Base-by-base conservation (phyloP, 2,113 vertebrate species). In the Sander lucioperca region DNA sequence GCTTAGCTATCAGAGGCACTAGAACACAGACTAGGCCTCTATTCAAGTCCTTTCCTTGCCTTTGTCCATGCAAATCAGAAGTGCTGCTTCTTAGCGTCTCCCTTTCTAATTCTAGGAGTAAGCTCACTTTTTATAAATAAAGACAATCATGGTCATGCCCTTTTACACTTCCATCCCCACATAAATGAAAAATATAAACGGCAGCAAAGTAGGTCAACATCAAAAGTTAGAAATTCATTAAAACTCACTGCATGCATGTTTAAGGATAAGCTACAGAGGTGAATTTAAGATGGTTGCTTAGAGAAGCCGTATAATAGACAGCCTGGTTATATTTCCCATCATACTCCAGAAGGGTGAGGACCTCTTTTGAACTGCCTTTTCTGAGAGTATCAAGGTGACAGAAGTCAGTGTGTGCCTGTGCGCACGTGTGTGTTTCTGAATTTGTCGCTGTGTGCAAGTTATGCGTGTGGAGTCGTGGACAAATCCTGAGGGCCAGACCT, bases 401-500 rank as follows among this genome's bases (percentile, higher is more conserved):
- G 48, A 7, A 56, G 59, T 74, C 63, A 63, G 45, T 43, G 43
- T 61, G 51, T 84, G 48, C 51, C 23, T 58, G 47, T 36, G 58
- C 1, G 30, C n/a, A 77, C 1, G 57, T 57, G 54, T 50, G 47
- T 39, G 58, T 51, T 57, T 54, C 8, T 79, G 48, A 74, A 70
- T 73, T 62, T 6, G 14, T 51, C 16, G 27, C 36, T 76, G 30
- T 53, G 65, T 74, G 15, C 27, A 27, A 33, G 36, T 45, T 13
- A 51, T 43, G 16, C 33, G 68, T 45, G 33, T 33, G 33, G 5
- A 33, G 33, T 33, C 6, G 13, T 39, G 68, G 47, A 73, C 16
- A 63, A 43, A 79, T 47, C 56, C 19, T 33, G 21, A 79, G 50
- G 54, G 57, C 43, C 19, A 70, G 80, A 95, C 91, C 73, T 93